Evolutionary conservation across 2,888 invertebrate genomes (phyloP), one percentile per base, ranked within the genome.

Genomic region (Marronus borbonicus): DNA sequence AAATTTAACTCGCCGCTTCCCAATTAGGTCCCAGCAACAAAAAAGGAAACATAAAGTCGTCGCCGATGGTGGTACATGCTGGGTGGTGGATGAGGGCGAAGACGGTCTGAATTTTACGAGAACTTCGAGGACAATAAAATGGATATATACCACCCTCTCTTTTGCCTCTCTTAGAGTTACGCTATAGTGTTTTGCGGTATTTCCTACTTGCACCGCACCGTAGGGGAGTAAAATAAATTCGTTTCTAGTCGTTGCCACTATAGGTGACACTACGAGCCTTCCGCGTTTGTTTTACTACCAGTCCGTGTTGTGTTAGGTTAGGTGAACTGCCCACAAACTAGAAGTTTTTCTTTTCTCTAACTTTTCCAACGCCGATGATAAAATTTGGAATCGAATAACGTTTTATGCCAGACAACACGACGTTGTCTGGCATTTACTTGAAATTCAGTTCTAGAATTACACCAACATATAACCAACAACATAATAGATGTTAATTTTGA

Each of bases 1-100:
- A 62, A 62, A 62, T 62, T 62, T 62, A 28, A 62, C 44, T 44
- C 12, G 44, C 44, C 8, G 44, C 8, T 44, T 44, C 66, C 44
- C 66, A 44, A 66, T 44, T 44, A 44, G 44, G 49, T 20, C 49
- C 44, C 20, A 49, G 66, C 66, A 66, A 44, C 66, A 66, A 24
- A 44, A 66, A 66, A 44, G 12, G 66, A 49, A 66, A 20, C 44
- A 66, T 66, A 66, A 66, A 66, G 17, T 66, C 49, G 20, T 44
- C 60, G 60, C 60, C 10, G 60, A 2, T 60, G 60, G 60, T 17
- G n/a, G 60, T 60, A 60, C 10, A 12, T 20, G 49, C 17, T n/a
- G 66, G 20, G 44, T n/a, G 66, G 17, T 20, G 20, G 66, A 20
- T 39, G n/a, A n/a, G 44, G 44, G 17, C n/a, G 39, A 17, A 20